A percentile compares a stretch with the other conserved stretches of the same genome.
phyloP scores from a whole-genome alignment of 37 sponge, comb jelly and placozoan genomes.

The Mnemiopsis leidyi region DNA sequence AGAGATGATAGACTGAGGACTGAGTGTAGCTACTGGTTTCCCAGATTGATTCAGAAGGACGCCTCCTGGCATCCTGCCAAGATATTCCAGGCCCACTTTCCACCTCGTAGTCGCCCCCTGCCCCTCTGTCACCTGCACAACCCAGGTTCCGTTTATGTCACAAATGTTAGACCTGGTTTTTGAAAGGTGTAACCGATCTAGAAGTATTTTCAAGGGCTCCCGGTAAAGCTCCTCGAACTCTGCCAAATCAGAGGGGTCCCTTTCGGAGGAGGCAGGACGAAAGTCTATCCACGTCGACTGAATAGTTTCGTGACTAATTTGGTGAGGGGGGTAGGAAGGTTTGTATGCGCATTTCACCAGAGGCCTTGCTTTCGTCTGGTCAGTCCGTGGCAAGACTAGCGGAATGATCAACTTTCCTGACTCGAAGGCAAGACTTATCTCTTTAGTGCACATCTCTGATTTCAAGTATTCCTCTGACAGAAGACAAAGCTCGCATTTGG shows the following conservation, averaged over 20 bases:
- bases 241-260: background rate
- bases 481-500: slow-evolving; percentile 54
- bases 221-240: background rate
- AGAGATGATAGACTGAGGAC: slow-evolving; percentile 4
- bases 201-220: background rate
- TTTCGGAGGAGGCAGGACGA: slow-evolving; percentile 15
- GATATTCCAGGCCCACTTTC: background rate
- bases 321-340: slow-evolving; percentile 57
- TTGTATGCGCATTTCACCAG: slow-evolving; percentile 49
- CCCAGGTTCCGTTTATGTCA: slow-evolving; percentile 47
- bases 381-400: slow-evolving; percentile 33
- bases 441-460: slow-evolving; percentile 64
- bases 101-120: background rate
- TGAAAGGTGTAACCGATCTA: background rate
- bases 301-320: slow-evolving; percentile 40
- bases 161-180: slow-evolving; percentile 60
- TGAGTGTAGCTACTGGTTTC: background rate
- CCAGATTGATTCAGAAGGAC: background rate
- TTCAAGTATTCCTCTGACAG: slow-evolving; percentile 50
- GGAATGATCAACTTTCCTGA: slow-evolving; percentile 50
- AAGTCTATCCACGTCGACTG: slow-evolving; percentile 64
- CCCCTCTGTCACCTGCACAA: background rate
- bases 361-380: slow-evolving; percentile 16
- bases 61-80: background rate
- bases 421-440: slow-evolving; percentile 48